Conservation (phyloP, 1,140 invertebrate genomes). For the Eriosoma lanigerum region DNA sequence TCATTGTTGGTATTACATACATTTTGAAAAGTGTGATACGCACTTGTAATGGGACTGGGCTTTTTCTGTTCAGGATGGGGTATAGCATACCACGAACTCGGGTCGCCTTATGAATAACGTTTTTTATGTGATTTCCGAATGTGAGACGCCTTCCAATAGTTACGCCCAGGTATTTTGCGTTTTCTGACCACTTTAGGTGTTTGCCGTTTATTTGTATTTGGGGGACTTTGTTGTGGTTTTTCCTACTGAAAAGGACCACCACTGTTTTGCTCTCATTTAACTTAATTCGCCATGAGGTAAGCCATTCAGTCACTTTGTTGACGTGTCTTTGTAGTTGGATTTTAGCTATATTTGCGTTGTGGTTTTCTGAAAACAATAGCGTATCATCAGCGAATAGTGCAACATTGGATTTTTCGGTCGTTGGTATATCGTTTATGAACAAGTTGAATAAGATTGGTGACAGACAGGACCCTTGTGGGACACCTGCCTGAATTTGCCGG, state of each 20-base stretch:
- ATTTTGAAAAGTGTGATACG: too few species aligned
- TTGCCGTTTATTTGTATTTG: too few species aligned
- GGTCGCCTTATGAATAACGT: too few species aligned
- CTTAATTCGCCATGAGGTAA: background rate
- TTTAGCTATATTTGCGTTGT: background rate
- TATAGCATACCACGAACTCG: too few species aligned
- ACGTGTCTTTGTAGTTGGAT: background rate
- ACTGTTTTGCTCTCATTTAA: background rate
- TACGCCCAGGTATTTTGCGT: conserved; percentile 84
- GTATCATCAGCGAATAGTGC: background rate
- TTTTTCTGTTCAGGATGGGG: too few species aligned
- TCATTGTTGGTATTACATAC: too few species aligned
- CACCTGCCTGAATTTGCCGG: background rate
- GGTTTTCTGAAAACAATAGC: background rate
- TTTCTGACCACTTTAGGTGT: conserved; percentile 77
- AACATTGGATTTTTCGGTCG: background rate
- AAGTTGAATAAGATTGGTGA: background rate
- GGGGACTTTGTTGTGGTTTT: conserved; percentile 61
- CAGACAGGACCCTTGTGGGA: background rate
- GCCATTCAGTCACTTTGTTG: background rate
- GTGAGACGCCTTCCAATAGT: background rate
- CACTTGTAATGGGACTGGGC: too few species aligned
- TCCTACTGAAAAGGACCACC: conserved; percentile 57
- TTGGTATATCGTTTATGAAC: background rate
- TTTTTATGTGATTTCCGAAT: too few species aligned